These are phyloP conservation scores for Periophthalmus magnuspinnatus DNA, from an alignment of 2,797 vertebrate genomes.

Conservation along the genomic window DNA sequence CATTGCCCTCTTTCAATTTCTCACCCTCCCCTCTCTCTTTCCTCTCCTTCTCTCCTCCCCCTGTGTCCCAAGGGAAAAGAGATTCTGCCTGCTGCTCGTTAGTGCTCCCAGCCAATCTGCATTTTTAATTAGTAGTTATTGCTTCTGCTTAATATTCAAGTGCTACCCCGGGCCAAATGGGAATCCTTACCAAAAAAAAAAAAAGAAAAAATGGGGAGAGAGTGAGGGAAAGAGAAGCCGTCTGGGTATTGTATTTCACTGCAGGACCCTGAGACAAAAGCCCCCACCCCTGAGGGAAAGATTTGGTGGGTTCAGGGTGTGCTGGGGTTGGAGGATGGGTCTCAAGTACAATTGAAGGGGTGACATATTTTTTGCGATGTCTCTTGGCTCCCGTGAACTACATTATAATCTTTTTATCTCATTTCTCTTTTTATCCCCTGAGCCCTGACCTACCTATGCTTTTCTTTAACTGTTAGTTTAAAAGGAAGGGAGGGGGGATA, in stretches of 20 bases:
- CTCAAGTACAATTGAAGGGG: conserved; percentile 71
- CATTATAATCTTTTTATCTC: conserved; percentile 77
- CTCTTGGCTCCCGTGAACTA: conserved; percentile 63
- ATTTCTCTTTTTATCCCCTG: conserved; percentile 68
- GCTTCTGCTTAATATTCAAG: conserved; percentile 88
- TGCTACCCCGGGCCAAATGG: conserved; percentile 84
- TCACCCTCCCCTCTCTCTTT: conserved; percentile 24
- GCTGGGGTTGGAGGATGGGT: conserved; percentile 71
- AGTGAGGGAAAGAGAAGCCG: conserved; percentile 71
- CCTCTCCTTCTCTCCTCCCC: conserved; percentile 56
- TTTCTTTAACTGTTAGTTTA: conserved; percentile 56
- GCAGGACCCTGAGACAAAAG: conserved; percentile 81
- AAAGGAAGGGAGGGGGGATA: conserved; percentile 43
- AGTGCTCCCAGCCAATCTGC: conserved; percentile 85
- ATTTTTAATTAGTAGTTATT: conserved; percentile 89
- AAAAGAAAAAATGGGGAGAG: no score
- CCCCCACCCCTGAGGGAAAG: conserved; percentile 74
- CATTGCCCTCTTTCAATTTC: conserved; percentile 68
- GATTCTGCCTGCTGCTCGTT: conserved; percentile 86
- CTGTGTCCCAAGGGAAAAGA: conserved; percentile 75
- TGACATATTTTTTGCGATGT: conserved; percentile 77
- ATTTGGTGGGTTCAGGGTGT: conserved; percentile 69
- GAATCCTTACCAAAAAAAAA: conserved; percentile 77
- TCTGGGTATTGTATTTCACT: conserved; percentile 84
- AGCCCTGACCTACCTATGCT: conserved; percentile 71